Evolutionary conservation across 2,113 vertebrate genomes (phyloP).

Genomic region (Elachura formosa): DNA sequence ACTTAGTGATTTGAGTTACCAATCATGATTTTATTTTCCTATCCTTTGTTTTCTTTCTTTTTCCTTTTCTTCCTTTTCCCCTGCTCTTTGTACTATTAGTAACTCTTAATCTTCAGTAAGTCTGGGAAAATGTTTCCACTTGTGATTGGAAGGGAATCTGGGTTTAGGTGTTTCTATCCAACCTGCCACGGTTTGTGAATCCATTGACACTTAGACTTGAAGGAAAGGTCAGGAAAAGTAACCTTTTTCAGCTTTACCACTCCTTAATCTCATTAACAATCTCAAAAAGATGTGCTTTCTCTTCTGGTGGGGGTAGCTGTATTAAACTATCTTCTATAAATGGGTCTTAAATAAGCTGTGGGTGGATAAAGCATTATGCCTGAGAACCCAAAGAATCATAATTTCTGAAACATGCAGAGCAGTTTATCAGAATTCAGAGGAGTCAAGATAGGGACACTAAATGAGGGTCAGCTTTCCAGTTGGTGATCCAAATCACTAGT

Average conservation of each 20-base stretch:
- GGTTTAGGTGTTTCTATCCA: background rate
- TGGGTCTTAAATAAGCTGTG: background rate
- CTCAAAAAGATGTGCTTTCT: background rate
- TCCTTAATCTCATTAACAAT: conserved; percentile 22
- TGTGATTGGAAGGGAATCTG: background rate
- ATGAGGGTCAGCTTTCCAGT: background rate
- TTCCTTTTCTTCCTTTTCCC: background rate
- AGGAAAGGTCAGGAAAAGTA: conserved; percentile 2
- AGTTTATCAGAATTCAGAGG: background rate
- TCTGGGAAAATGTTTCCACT: background rate
- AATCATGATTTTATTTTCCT: background rate
- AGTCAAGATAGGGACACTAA: background rate
- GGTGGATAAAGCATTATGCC: background rate
- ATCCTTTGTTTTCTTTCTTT: background rate
- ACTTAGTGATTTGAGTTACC: background rate
- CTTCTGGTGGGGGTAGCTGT: background rate
- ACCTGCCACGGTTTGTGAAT: background rate
- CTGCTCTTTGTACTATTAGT: background rate
- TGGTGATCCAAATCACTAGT: background rate
- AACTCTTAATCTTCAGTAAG: background rate
- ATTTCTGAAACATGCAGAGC: background rate
- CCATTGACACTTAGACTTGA: background rate
- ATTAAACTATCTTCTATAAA: background rate
- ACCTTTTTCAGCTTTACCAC: conserved; percentile 1
- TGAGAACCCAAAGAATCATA: background rate